Evolutionary conservation across 2,888 invertebrate species (phyloP).

Genomic region (Yponomeuta malinellus): DNA sequence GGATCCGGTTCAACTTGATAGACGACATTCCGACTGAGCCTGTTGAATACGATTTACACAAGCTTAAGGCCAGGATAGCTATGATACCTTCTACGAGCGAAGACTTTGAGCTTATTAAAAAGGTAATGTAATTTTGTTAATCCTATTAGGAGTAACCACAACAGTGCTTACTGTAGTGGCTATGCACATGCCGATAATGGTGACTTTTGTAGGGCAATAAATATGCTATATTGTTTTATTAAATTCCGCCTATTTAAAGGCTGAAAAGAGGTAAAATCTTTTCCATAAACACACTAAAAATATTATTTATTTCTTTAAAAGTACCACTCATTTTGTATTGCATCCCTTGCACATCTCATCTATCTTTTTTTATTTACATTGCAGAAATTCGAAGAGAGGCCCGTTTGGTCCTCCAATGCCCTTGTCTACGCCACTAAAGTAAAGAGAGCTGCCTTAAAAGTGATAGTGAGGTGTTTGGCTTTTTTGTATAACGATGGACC

Average conservation of each 20-base stretch:
- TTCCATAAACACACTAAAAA: background rate
- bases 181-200: too few relatives aligned
- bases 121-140: background rate
- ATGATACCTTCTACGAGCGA: background rate
- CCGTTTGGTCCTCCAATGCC: conserved; percentile 92
- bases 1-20: conserved; percentile 4
- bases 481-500: conserved; percentile 93
- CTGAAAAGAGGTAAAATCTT: too few relatives aligned
- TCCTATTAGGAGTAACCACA: too few relatives aligned
- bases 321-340: background rate
- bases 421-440: conserved; percentile 80
- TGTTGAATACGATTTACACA: background rate
- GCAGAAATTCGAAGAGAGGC: conserved; percentile 88
- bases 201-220: too few relatives aligned
- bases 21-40: conserved; percentile 5
- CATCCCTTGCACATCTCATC: background rate
- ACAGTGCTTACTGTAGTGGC: too few relatives aligned
- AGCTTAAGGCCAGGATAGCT: background rate
- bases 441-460: conserved; percentile 79
- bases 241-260: too few relatives aligned
- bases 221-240: too few relatives aligned
- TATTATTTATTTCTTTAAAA: background rate
- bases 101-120: background rate
- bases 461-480: conserved; percentile 87
- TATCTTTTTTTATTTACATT: conserved; percentile 26